Evolutionary conservation across 2,888 invertebrate genomes (phyloP).

Genomic region (Euzetes globulus): DNA sequence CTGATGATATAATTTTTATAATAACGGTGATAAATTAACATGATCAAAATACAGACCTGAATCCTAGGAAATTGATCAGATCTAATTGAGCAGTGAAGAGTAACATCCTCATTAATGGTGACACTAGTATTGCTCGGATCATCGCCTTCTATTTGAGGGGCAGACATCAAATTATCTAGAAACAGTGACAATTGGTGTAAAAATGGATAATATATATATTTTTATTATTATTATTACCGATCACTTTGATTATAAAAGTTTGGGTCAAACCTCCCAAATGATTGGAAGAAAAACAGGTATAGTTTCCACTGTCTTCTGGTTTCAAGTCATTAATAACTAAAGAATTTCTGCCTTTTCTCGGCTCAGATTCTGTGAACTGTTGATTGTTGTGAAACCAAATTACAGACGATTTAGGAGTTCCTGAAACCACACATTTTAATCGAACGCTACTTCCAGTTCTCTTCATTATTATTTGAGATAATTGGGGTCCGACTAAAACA

Average conservation of each 20-base stretch:
- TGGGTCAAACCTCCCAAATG: constrained; percentile 33
- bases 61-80: constrained; percentile 49
- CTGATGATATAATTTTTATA: no score
- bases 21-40: no score
- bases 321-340: constrained; percentile 38
- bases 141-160: constrained; percentile 36
- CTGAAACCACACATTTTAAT: constrained; percentile 41
- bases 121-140: constrained; percentile 44
- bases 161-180: constrained; percentile 34
- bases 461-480: constrained; percentile 36
- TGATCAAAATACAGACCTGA: constrained; percentile 47
- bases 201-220: no score
- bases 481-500: constrained; percentile 36
- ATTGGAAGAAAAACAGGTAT: constrained; percentile 38
- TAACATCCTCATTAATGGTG: constrained; percentile 48
- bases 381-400: constrained; percentile 42
- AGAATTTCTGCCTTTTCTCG: constrained; percentile 36
- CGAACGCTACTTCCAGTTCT: constrained; percentile 39
- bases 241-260: constrained; percentile 39
- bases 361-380: constrained; percentile 35
- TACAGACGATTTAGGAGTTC: constrained; percentile 39
- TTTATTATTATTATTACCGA: constrained; percentile 38
- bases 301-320: constrained; percentile 39
- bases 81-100: constrained; percentile 51
- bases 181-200: no score